Percentiles rank a stretch among this genome's conserved stretches.
Conservation (phyloP, 2,113 vertebrate species). For the Clarias magur region DNA sequence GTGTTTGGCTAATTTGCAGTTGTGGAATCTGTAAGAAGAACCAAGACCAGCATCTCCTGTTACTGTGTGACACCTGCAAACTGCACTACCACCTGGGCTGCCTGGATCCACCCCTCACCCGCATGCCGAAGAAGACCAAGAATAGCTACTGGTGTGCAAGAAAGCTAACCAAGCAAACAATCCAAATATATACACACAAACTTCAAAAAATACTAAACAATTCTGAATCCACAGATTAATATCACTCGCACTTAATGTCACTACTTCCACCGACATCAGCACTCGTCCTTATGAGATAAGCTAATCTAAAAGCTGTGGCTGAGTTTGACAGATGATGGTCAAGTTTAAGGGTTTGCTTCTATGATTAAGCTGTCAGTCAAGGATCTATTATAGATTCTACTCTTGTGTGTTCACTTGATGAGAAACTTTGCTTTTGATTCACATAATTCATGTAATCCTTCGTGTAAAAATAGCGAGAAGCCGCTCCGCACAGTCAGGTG, state of each 20-base stretch:
- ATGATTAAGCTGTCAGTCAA: not conserved
- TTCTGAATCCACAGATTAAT: not conserved
- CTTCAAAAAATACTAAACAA: not conserved
- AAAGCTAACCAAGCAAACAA: too few relatives aligned
- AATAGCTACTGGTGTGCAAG: constrained; percentile 95
- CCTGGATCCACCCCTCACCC: constrained; percentile 93
- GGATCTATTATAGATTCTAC: not conserved
- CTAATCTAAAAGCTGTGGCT: not conserved
- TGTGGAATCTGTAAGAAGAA: constrained; percentile 99
- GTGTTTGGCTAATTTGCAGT: constrained; percentile 52
- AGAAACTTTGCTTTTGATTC: constrained; percentile 39
- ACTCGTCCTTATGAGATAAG: not conserved
- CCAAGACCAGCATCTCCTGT: constrained; percentile 93
- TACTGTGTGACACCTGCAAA: constrained; percentile 97
- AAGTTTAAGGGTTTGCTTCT: not conserved
- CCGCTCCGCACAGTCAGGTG: constrained; percentile 54
- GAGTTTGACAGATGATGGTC: not conserved
- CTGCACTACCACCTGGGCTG: constrained; percentile 98
- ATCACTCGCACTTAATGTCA: not conserved
- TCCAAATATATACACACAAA: too few relatives aligned
- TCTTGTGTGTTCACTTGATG: constrained; percentile 34
- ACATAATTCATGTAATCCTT: constrained; percentile 54
- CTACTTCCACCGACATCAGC: not conserved
- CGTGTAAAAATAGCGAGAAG: constrained; percentile 54
- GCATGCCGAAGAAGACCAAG: constrained; percentile 98